These are phyloP conservation scores for Argyresthia goedartella DNA, from an alignment of 2,888 invertebrate genomes.

Conservation along the genomic window DNA sequence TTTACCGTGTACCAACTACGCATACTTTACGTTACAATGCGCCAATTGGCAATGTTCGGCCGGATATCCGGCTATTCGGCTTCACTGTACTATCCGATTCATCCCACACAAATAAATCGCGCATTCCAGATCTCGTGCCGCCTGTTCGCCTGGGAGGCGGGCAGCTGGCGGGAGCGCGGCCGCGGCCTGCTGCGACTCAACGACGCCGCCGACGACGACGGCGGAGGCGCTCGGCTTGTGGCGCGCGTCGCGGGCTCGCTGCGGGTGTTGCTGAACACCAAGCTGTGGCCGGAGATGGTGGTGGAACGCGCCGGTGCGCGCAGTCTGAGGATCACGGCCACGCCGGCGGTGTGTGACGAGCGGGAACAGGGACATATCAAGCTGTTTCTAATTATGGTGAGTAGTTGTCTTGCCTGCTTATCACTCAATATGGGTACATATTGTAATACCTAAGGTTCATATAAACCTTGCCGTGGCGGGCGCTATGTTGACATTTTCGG, in stretches of 20 bases:
- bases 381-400: slow-evolving; percentile 87
- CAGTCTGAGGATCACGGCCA: slow-evolving; percentile 89
- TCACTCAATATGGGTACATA: too few relatives aligned
- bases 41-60: too few relatives aligned
- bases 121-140: slow-evolving; percentile 89
- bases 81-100: too few relatives aligned
- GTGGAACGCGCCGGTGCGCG: slow-evolving; percentile 89
- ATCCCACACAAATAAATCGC: too few relatives aligned
- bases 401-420: slow-evolving; percentile 15
- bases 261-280: slow-evolving; percentile 91
- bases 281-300: slow-evolving; percentile 94
- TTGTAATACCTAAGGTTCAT: too few relatives aligned
- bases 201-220: slow-evolving; percentile 70
- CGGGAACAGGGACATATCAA: slow-evolving; percentile 86
- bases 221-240: slow-evolving; percentile 86
- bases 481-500: too few relatives aligned
- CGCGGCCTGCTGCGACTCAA: slow-evolving; percentile 90
- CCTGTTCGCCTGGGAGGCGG: slow-evolving; percentile 89
- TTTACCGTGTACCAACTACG: too few relatives aligned
- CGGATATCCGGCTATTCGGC: too few relatives aligned
- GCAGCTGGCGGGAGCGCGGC: slow-evolving; percentile 92
- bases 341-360: too few relatives aligned
- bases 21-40: too few relatives aligned
- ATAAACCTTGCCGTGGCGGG: too few relatives aligned
- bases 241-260: slow-evolving; percentile 91